A percentile compares a stretch with the other conserved stretches of the same genome.
Evolutionary conservation across 2,888 invertebrate genomes (phyloP).

Genomic region (Sepiola atlantica): DNA sequence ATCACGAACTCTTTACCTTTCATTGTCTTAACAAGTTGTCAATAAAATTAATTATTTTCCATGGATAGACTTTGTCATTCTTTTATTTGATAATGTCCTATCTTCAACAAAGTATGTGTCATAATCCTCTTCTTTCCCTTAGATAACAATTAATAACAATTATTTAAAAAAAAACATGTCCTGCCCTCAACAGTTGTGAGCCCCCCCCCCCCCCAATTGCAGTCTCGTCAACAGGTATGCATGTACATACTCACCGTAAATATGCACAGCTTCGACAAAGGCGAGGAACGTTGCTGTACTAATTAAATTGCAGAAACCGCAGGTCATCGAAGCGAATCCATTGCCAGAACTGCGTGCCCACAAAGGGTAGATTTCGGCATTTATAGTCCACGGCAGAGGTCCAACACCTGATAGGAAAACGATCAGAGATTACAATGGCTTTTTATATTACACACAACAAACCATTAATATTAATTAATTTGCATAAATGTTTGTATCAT

Average conservation of each 20-base stretch:
- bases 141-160: too few species aligned
- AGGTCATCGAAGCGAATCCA: constrained; percentile 75
- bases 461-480: background rate
- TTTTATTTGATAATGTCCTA: constrained; percentile 61
- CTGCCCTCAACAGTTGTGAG: too few species aligned
- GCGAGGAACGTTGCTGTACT: constrained; percentile 78
- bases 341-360: constrained; percentile 78
- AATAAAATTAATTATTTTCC: too few species aligned
- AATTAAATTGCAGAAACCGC: constrained; percentile 78
- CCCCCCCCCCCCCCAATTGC: constrained; percentile 68
- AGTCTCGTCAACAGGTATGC: background rate
- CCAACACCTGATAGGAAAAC: constrained; percentile 63
- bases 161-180: too few species aligned
- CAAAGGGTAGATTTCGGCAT: constrained; percentile 78
- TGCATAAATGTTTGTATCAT: background rate
- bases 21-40: too few species aligned
- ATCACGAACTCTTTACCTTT: too few species aligned
- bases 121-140: too few species aligned
- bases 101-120: too few species aligned
- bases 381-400: constrained; percentile 78
- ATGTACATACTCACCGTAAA: constrained; percentile 74
- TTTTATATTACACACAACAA: background rate
- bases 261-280: constrained; percentile 74
- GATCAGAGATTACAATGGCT: background rate
- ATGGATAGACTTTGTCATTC: too few species aligned